Evolutionary conservation across 2,113 vertebrate species (phyloP).

Genomic region (Cheirogaleus medius): DNA sequence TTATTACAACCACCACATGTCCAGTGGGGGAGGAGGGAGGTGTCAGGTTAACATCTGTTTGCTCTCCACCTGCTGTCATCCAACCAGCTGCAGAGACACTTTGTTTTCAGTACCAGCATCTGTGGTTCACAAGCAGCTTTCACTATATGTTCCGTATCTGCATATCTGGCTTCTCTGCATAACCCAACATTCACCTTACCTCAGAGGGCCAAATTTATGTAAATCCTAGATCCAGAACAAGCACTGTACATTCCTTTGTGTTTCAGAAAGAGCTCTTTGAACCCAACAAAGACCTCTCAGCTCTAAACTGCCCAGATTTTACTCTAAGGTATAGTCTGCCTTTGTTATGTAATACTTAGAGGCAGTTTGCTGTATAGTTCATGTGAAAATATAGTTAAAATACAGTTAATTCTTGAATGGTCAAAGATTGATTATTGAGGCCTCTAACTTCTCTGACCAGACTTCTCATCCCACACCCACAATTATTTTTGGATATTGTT

Average conservation of each 20-base stretch:
- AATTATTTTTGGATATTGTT: neutral
- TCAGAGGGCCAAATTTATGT: neutral
- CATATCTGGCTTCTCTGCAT: neutral
- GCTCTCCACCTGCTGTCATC: neutral
- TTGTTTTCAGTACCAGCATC: neutral
- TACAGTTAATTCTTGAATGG: neutral
- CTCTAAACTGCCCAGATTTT: neutral
- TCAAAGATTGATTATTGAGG: slow-evolving; percentile 26
- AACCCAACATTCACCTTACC: neutral
- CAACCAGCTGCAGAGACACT: neutral
- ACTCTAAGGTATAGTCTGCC: neutral
- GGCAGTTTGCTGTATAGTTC: neutral
- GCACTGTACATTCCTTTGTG: neutral
- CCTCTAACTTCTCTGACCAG: neutral
- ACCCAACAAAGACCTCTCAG: neutral
- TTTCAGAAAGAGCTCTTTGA: slow-evolving; percentile 35
- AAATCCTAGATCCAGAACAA: neutral
- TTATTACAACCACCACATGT: neutral
- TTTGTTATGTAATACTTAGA: slow-evolving; percentile 27
- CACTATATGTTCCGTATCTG: neutral
- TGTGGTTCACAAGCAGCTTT: neutral
- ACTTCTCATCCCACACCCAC: neutral
- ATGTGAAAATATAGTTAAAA: neutral
- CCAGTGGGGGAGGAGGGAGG: neutral
- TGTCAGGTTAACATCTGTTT: neutral